Evolutionary conservation across 2,888 invertebrate species (phyloP).

Genomic region (Caenorhabditis auriculariae): DNA sequence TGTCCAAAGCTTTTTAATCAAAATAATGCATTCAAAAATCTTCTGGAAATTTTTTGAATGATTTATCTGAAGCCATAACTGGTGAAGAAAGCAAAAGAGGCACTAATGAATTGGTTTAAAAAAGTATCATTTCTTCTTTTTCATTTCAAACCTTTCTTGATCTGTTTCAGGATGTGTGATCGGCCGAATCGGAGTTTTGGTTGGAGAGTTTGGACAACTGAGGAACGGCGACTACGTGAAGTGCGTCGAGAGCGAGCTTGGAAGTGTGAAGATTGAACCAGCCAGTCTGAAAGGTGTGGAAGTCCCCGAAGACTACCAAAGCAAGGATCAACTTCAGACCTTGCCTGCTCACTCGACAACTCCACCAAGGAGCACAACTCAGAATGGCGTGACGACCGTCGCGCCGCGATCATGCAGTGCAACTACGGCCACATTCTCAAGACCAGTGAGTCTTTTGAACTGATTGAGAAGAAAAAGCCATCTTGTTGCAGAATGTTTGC

Average conservation of each 20-base stretch:
- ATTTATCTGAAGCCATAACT: neutral
- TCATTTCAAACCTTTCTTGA: neutral
- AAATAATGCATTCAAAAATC: too few relatives aligned
- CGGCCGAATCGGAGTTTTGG: slow-evolving; percentile 29
- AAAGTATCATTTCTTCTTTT: neutral
- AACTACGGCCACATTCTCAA: slow-evolving; percentile 31
- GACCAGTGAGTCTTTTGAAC: slow-evolving; percentile 13
- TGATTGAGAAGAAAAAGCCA: neutral
- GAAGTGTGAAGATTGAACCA: slow-evolving; percentile 19
- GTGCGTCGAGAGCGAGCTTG: slow-evolving; percentile 29
- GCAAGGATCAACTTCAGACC: slow-evolving; percentile 11
- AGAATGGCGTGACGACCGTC: slow-evolving; percentile 22
- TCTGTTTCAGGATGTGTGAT: slow-evolving; percentile 32
- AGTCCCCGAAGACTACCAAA: neutral
- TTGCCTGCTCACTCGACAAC: slow-evolving; percentile 31
- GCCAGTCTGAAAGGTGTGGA: slow-evolving; percentile 30
- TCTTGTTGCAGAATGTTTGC: slow-evolving; percentile 24
- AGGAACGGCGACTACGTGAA: slow-evolving; percentile 29
- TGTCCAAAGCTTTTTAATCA: too few relatives aligned
- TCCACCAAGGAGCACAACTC: slow-evolving; percentile 22
- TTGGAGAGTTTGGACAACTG: slow-evolving; percentile 35
- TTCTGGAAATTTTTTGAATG: neutral
- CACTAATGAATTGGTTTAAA: neutral
- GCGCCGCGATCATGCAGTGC: slow-evolving; percentile 31
- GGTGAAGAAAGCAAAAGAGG: neutral